These are phyloP conservation scores for Ptilodon capucinus DNA, from an alignment of 2,888 invertebrate genomes.

Conservation along the genomic window DNA sequence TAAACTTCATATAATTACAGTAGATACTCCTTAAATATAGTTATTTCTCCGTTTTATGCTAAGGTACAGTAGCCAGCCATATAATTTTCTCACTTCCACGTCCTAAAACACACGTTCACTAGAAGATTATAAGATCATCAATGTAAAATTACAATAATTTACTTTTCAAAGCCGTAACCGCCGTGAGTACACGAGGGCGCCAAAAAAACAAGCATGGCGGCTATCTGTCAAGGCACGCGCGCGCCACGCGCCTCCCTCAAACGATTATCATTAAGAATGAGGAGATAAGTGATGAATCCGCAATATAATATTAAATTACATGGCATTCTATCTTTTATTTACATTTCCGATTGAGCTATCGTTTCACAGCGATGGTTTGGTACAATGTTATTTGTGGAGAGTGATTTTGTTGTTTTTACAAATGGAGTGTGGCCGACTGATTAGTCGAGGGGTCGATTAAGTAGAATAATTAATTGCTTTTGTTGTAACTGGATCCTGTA, in stretches of 20 bases:
- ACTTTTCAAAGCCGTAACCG: slow-evolving; percentile 40
- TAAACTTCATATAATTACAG: too few relatives aligned
- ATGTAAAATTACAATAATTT: slow-evolving; percentile 58
- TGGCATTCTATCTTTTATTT: slow-evolving; percentile 70
- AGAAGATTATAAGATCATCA: slow-evolving; percentile 38
- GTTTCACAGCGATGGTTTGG: slow-evolving; percentile 56
- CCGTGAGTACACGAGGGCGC: slow-evolving; percentile 25
- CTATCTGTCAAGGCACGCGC: slow-evolving; percentile 68
- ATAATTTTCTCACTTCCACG: slow-evolving; percentile 43
- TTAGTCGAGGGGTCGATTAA: not conserved
- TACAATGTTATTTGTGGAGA: slow-evolving; percentile 18
- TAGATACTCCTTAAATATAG: too few relatives aligned
- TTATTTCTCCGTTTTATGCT: too few relatives aligned
- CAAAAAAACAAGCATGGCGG: slow-evolving; percentile 49
- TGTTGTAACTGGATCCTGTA: not conserved
- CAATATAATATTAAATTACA: slow-evolving; percentile 73
- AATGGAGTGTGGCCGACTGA: slow-evolving; percentile 32
- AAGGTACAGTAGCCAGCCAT: slow-evolving; percentile 11
- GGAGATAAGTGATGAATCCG: slow-evolving; percentile 65
- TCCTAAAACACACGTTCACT: slow-evolving; percentile 11
- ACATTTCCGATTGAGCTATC: slow-evolving; percentile 74
- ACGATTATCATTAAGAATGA: slow-evolving; percentile 63
- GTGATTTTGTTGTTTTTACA: slow-evolving; percentile 58
- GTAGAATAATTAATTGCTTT: not conserved
- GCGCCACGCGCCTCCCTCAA: slow-evolving; percentile 59